Conservation (phyloP, 2,888 invertebrate species). For the Watsonalla cultraria region DNA sequence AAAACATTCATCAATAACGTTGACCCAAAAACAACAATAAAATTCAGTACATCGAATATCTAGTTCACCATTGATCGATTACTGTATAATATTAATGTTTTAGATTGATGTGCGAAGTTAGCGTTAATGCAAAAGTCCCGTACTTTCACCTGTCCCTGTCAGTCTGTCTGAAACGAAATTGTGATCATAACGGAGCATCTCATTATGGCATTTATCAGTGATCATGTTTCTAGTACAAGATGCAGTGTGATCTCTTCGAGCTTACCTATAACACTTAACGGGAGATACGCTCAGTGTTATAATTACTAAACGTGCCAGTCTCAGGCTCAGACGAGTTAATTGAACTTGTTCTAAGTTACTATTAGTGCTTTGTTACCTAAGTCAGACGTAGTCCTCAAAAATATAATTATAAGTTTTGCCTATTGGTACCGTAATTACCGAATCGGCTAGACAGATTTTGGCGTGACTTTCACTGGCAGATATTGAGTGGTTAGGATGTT, state of each 20-base stretch:
- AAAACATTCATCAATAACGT: too few relatives aligned
- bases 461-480: too few relatives aligned
- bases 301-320: too few relatives aligned
- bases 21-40: too few relatives aligned
- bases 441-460: too few relatives aligned
- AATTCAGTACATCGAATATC: background rate
- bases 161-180: background rate
- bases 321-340: too few relatives aligned
- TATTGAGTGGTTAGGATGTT: too few relatives aligned
- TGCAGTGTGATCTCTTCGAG: background rate
- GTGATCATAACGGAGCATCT: background rate
- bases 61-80: background rate
- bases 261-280: background rate
- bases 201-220: background rate
- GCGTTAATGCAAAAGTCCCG: slow-evolving; percentile 34
- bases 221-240: background rate
- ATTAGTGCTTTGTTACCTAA: too few relatives aligned
- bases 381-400: too few relatives aligned
- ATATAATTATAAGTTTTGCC: too few relatives aligned
- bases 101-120: slow-evolving; percentile 16
- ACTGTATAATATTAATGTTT: slow-evolving; percentile 9
- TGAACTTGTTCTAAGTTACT: too few relatives aligned
- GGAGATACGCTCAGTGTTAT: background rate
- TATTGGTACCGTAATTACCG: too few relatives aligned
- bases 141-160: slow-evolving; percentile 36